Evolutionary conservation across 2,113 vertebrate genomes (phyloP), one percentile per base, ranked within the genome.

Genomic region (Naja naja): DNA sequence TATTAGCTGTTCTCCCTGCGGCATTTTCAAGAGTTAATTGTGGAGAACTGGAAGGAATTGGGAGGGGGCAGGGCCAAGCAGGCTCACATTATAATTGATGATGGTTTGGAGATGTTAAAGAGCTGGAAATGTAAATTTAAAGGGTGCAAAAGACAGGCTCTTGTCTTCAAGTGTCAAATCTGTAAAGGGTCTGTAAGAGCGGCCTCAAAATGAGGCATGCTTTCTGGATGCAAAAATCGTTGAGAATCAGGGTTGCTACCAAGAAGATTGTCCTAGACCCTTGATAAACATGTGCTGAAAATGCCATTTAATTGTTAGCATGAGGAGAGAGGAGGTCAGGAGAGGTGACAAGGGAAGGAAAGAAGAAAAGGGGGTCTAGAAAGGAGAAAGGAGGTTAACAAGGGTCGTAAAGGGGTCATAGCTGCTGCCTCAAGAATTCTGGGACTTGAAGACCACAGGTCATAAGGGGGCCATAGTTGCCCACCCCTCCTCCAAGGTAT

Each of bases 21-120:
- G 94, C 58, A 92, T 92, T 94, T 96, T 95, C 89, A 54, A 74
- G 93, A 94, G 95, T 96, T 81, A 96, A 96, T 96, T 97, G 96
- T 95, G 39, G 94, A 95, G 96, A 96, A 95, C 95, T 96, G 94
- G 91, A 92, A 90, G 92, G 96, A 96, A 96, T 97, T 95, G 64
- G 52, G 94, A 93, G 95, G 69, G 90, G 91, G 3, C 25, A 16
- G 49, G 49, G 18, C 60, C 27, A 34, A 69, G 64, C 34, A 53
- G 30, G 49, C 47, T 6, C 53, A 6, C 49, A 25, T 7, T 93
- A 53, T 90, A 91, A 96, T 87, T 91, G 96, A 96, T 95, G 94
- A 96, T 95, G 95, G 93, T 96, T 96, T 0, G 12, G 88, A 92
- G 74, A 94, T 34, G 74, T 87, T 93, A 18, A 92, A 74, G 87